These are phyloP conservation scores for Papio anubis DNA, from an alignment of 2,113 vertebrate genomes.

Conservation along the genomic window DNA sequence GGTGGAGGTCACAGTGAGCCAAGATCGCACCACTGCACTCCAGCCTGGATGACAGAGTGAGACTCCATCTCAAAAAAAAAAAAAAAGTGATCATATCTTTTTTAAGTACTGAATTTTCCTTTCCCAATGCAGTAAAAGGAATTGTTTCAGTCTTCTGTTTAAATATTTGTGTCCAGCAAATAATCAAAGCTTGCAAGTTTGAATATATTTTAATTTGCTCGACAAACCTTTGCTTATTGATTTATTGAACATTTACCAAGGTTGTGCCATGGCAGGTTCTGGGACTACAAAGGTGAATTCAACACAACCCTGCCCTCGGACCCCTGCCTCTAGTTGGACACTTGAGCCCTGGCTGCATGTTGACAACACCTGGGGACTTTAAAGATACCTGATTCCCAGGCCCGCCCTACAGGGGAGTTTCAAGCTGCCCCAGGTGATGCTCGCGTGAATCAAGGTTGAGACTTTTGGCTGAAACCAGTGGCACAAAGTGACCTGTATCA, in stretches of 20 bases:
- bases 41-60: too few species aligned
- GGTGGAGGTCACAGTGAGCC: too few species aligned
- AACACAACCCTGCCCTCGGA: rapidly evolving
- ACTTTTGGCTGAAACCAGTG: not conserved
- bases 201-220: not conserved
- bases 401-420: not conserved
- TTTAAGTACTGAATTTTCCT: constrained; percentile 12
- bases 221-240: not conserved
- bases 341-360: rapidly evolving
- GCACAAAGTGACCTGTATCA: rapidly evolving
- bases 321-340: not conserved
- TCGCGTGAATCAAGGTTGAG: not conserved
- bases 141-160: not conserved
- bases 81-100: not conserved
- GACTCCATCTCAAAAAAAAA: too few species aligned
- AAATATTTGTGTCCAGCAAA: not conserved
- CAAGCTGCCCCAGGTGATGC: not conserved
- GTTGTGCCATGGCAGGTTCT: not conserved
- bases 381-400: not conserved
- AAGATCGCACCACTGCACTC: too few species aligned
- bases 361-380: not conserved
- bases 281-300: not conserved
- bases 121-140: not conserved
- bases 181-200: constrained; percentile 16
- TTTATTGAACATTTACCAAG: not conserved